Evolutionary conservation across 2,888 invertebrate species (phyloP).

Genomic region (Stomorhina lunata): DNA sequence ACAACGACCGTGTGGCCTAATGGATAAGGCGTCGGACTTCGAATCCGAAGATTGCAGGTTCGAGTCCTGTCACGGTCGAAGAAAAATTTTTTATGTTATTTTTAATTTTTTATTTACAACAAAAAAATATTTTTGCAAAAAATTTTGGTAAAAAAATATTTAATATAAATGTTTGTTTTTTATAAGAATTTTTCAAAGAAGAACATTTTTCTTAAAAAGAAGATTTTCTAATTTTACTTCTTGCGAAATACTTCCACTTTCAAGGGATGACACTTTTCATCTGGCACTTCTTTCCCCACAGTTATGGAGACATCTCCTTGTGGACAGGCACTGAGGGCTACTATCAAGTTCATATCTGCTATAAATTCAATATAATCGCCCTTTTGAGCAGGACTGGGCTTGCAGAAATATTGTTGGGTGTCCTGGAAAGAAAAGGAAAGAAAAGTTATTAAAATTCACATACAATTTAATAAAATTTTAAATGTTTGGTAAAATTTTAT

Average conservation of each 20-base stretch:
- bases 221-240: constrained; percentile 64
- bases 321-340: constrained; percentile 80
- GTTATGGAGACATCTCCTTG: constrained; percentile 80
- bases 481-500: no score
- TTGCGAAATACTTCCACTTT: constrained; percentile 79
- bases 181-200: no score
- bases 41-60: constrained; percentile 81
- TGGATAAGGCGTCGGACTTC: constrained; percentile 81
- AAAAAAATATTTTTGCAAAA: background rate
- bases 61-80: constrained; percentile 81
- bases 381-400: constrained; percentile 80
- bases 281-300: constrained; percentile 79
- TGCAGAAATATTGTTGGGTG: constrained; percentile 81
- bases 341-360: constrained; percentile 81
- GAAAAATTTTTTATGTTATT: background rate
- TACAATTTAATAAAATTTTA: no score
- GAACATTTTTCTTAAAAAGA: no score
- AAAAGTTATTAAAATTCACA: no score
- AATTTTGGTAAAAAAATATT: no score
- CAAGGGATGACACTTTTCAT: constrained; percentile 78
- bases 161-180: no score
- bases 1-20: constrained; percentile 80
- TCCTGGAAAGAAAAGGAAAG: constrained; percentile 71
- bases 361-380: constrained; percentile 81
- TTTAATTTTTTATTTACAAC: background rate